Base-by-base conservation (phyloP, 2,888 invertebrate genomes). In the Lochmaea capreae region DNA sequence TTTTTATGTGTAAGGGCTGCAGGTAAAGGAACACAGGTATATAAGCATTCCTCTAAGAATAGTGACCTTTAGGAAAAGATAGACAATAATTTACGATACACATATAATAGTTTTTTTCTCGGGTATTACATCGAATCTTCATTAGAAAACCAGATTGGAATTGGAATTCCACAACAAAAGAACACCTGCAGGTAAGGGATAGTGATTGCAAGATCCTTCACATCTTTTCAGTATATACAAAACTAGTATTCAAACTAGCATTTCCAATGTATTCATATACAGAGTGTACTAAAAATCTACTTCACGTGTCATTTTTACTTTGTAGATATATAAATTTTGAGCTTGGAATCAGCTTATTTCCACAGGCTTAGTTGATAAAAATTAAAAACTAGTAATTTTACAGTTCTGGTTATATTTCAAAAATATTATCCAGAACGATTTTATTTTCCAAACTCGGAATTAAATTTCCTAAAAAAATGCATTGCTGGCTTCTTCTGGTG, bases 31-130 rank as follows among this genome's bases (percentile, higher is more conserved):
- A 33, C 33, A 33, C 61, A 61, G 61, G 61, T 61, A 33, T 33
- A 33, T 33, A 61, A 33, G 61, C 61, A 61, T 61, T 61, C 33
- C n/a, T 61, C 14, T 22, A 61, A 61, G 61, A 61, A 61, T 61
- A 33, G 14, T 61, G 61, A 61, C 61, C 61, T 39, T 33, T 33
- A 14, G n/a, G 22, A 22, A 9, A 61, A 22, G 33, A 61, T 39
- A 14, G 22, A 61, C 33, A 11, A 26, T 61, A 61, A 61, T 61
- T 61, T 61, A 61, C 26, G 61, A 46, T 46, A 46, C 14, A 46
- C 14, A 12, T 46, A 46, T 4, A 46, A 14, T 46, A 43, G 12
- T 46, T 46, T 46, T 14, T 5, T 46, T 39, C 9, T 39, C 5
- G 12, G 12, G 12, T 43, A 11, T 43, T 43, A 43, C 12, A 12